phyloP scores from a whole-genome alignment of 53 echinoderm and acorn worm genomes.

The Hippasteria phrygiana region DNA sequence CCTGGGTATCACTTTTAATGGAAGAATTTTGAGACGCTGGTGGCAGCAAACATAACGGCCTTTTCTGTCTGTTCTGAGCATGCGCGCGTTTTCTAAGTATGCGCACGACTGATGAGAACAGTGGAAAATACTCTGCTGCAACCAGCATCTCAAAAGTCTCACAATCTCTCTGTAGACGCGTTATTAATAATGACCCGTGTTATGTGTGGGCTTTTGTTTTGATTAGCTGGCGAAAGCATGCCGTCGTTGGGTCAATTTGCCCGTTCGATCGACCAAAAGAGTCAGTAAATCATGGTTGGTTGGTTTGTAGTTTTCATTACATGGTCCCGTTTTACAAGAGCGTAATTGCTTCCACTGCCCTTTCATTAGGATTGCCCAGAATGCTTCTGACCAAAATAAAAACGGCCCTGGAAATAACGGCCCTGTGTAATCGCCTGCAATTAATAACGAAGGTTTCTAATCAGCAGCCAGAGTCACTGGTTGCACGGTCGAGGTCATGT shows the following conservation, averaged over 20 bases:
- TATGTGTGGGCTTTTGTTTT: neutral
- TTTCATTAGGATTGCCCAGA: neutral
- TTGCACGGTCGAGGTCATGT: neutral
- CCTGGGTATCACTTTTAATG: too few relatives aligned
- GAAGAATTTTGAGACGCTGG: too few relatives aligned
- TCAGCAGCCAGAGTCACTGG: neutral
- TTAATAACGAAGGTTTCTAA: too few relatives aligned
- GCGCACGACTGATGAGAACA: too few relatives aligned
- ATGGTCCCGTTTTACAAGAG: neutral
- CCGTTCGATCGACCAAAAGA: neutral
- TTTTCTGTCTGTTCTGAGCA: too few relatives aligned
- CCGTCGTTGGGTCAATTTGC: neutral
- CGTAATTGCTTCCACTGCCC: neutral
- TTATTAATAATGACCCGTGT: too few relatives aligned
- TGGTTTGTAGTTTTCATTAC: conserved; percentile 7
- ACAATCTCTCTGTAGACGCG: too few relatives aligned
- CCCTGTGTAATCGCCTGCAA: neutral
- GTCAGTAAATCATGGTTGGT: conserved; percentile 1
- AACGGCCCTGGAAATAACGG: neutral
- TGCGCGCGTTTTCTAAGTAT: too few relatives aligned
- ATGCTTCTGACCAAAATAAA: neutral
- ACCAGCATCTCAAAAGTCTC: too few relatives aligned
- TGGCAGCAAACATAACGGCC: too few relatives aligned
- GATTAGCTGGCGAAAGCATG: neutral
- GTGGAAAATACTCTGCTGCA: too few relatives aligned